phyloP scores from a whole-genome alignment of 2,797 vertebrate species.

The Serranus cabrilla region DNA sequence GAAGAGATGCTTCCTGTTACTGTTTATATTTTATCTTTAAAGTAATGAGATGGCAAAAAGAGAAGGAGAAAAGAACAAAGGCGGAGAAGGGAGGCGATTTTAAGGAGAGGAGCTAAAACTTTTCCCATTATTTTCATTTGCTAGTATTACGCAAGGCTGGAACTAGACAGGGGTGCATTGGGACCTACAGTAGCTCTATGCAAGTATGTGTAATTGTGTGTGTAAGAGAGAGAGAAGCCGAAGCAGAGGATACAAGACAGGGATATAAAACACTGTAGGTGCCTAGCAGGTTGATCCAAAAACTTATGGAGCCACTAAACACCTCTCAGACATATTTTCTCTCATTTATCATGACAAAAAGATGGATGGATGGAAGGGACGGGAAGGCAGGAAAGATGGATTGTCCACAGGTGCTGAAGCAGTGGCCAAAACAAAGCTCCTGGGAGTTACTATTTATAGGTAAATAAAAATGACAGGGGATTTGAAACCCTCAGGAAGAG shows the following conservation, averaged over 20 bases:
- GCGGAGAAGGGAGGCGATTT: neutral
- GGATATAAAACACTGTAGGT: neutral
- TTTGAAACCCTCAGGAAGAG: neutral
- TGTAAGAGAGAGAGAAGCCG: neutral
- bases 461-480: constrained; percentile 18
- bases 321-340: constrained; percentile 2
- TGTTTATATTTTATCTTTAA: constrained; percentile 32
- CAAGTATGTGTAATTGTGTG: neutral
- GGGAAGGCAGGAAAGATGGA: neutral
- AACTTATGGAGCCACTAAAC: neutral
- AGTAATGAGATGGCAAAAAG: constrained; percentile 5
- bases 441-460: constrained; percentile 8
- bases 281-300: constrained; percentile 8
- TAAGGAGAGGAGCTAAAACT: neutral
- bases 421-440: constrained; percentile 2
- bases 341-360: constrained; percentile 22
- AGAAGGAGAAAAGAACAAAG: neutral
- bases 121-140: constrained; percentile 24
- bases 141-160: constrained; percentile 7
- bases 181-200: neutral
- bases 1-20: constrained; percentile 2
- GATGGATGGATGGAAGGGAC: neutral
- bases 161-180: neutral
- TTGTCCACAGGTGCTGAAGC: neutral
- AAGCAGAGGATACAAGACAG: neutral